Evolutionary conservation across 2,113 vertebrate genomes (phyloP).

Genomic region (Catharus minimus): DNA sequence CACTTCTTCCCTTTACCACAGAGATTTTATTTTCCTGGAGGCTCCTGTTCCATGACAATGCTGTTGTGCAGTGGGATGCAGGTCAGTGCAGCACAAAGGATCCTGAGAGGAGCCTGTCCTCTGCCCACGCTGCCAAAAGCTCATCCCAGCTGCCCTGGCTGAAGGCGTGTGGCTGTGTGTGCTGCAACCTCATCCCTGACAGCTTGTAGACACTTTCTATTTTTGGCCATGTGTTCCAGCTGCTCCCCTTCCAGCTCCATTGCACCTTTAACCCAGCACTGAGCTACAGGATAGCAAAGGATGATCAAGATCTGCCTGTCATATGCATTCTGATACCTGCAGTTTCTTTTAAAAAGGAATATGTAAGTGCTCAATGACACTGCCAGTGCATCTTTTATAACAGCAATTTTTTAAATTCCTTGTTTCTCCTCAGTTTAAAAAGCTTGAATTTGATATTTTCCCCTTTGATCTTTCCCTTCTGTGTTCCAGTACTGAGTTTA

Average conservation of each 20-base stretch:
- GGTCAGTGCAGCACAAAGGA: neutral
- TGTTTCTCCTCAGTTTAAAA: neutral
- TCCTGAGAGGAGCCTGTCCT: neutral
- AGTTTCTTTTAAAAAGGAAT: neutral
- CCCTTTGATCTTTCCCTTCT: neutral
- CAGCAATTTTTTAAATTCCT: neutral
- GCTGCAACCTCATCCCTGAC: neutral
- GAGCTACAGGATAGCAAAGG: neutral
- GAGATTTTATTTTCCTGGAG: neutral
- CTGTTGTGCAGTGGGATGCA: neutral
- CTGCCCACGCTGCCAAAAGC: neutral
- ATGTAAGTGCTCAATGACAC: neutral
- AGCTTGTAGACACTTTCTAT: neutral
- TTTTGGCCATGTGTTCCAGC: neutral
- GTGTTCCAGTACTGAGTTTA: neutral
- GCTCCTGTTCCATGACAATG: fast-evolving
- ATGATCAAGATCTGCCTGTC: neutral
- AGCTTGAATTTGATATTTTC: neutral
- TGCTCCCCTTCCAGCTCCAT: neutral
- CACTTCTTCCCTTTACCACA: neutral
- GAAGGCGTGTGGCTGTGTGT: neutral
- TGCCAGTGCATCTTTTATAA: neutral
- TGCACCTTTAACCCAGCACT: neutral
- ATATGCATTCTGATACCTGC: neutral
- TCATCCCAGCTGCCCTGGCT: neutral